These are phyloP conservation scores for Cephus nigrinus DNA, from an alignment of 2,888 invertebrate species.

Conservation along the genomic window DNA sequence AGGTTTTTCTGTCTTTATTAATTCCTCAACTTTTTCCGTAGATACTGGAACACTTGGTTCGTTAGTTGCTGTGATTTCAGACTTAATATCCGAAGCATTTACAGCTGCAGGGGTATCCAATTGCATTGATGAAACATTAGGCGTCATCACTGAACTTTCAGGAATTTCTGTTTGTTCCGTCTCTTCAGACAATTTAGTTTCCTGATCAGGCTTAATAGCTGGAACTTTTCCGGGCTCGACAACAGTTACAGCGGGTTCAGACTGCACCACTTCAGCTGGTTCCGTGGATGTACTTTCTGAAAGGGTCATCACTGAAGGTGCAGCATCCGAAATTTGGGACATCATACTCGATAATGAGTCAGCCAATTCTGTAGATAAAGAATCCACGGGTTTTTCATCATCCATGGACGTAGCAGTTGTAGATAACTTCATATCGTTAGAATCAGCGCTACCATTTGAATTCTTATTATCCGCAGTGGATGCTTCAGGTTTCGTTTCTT, in stretches of 20 bases:
- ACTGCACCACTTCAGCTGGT: background rate
- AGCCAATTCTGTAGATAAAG: slow-evolving; percentile 45
- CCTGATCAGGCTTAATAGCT: background rate
- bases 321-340: slow-evolving; percentile 49
- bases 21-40: slow-evolving; percentile 4
- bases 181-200: background rate
- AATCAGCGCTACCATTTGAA: background rate
- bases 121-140: background rate
- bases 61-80: slow-evolving; percentile 9
- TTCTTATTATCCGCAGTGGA: background rate
- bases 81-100: slow-evolving; percentile 25
- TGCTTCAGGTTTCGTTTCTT: slow-evolving; percentile 1
- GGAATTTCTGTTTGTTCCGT: background rate
- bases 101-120: background rate
- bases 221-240: background rate
- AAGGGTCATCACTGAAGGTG: slow-evolving; percentile 35
- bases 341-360: slow-evolving; percentile 55
- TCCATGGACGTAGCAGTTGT: slow-evolving; percentile 22
- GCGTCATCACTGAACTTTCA: background rate
- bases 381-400: slow-evolving; percentile 16
- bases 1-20: background rate
- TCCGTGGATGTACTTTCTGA: background rate
- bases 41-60: slow-evolving; percentile 10
- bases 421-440: slow-evolving; percentile 1
- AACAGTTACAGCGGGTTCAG: background rate